These are phyloP conservation scores for Equus quagga DNA, from an alignment of 2,113 vertebrate species.

Conservation along the genomic window DNA sequence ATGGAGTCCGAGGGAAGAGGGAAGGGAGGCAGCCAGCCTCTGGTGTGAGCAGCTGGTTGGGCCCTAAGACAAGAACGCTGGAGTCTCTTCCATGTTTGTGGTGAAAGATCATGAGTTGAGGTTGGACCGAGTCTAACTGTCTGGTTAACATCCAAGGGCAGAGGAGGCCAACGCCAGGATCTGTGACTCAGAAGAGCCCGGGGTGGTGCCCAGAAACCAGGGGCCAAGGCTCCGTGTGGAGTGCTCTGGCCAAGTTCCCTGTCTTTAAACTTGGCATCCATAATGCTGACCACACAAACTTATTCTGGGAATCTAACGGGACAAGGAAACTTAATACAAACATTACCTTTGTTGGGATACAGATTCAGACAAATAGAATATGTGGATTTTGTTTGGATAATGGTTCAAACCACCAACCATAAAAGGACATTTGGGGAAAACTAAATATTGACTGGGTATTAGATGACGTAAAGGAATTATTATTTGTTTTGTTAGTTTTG, in stretches of 20 bases:
- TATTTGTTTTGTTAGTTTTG: not conserved
- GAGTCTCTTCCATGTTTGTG: not conserved
- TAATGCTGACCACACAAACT: not conserved
- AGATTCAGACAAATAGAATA: not conserved
- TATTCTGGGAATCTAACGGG: not conserved
- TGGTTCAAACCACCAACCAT: not conserved
- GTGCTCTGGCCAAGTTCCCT: not conserved
- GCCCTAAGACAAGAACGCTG: not conserved
- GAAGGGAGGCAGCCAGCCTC: not conserved
- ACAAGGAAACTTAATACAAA: not conserved
- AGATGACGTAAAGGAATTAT: not conserved
- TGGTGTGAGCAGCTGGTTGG: not conserved
- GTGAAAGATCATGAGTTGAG: not conserved
- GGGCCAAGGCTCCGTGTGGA: no score
- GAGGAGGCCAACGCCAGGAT: no score
- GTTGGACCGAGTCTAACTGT: not conserved
- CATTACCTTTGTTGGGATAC: not conserved
- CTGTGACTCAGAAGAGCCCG: no score
- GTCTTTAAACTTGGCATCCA: not conserved
- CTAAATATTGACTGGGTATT: not conserved
- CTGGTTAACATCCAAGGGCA: not conserved
- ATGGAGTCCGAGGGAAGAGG: not conserved
- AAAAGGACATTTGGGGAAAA: not conserved
- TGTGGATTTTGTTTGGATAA: not conserved
- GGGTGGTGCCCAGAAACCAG: no score